These are phyloP conservation scores for Cinclus mexicanus DNA, from an alignment of 2,113 vertebrate species.

Conservation along the genomic window DNA sequence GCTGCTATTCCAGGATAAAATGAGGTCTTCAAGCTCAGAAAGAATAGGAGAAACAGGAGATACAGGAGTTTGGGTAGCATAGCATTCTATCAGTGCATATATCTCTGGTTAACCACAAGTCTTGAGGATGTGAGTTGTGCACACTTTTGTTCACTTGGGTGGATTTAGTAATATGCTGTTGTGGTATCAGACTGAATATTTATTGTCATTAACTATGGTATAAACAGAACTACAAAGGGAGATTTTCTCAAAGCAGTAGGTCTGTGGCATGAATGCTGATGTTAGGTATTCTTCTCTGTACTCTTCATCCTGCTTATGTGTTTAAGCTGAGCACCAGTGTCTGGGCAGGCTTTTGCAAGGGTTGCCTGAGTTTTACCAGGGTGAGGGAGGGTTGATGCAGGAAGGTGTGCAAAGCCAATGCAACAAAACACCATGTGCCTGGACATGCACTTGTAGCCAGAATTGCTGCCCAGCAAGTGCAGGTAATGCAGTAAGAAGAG, in stretches of 20 bases:
- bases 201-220: not conserved
- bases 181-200: not conserved
- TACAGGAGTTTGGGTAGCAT: accelerated
- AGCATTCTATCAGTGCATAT: not conserved
- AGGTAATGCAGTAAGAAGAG: not conserved
- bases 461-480: accelerated
- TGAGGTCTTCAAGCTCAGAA: not conserved
- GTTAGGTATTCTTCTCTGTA: not conserved
- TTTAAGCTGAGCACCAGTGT: not conserved
- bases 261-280: not conserved
- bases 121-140: not conserved
- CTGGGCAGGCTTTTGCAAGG: not conserved
- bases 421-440: accelerated
- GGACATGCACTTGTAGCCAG: accelerated
- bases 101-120: not conserved
- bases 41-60: not conserved
- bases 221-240: not conserved
- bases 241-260: not conserved
- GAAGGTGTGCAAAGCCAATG: not conserved
- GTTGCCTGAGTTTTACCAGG: not conserved
- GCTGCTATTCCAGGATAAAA: not conserved
- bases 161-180: not conserved
- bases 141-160: accelerated
- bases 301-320: not conserved
- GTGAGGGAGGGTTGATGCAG: not conserved